Conservation (phyloP, 2,797 vertebrate genomes). For the Etheostoma perlongum region DNA sequence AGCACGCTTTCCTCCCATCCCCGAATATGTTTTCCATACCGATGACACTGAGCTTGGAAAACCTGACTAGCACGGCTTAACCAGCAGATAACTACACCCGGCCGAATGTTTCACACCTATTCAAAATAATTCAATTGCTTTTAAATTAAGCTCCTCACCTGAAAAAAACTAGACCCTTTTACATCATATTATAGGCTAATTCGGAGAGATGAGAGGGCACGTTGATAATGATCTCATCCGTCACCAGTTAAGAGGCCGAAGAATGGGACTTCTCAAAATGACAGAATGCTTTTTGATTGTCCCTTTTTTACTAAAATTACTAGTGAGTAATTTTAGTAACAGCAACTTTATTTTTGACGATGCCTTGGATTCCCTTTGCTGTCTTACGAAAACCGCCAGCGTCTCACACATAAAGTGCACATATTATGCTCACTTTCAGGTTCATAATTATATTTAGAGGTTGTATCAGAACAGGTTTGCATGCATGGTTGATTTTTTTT, state of each 20-base stretch:
- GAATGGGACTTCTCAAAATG: neutral
- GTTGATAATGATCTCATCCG: neutral
- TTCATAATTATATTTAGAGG: no score
- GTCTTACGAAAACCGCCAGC: neutral
- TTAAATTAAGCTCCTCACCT: neutral
- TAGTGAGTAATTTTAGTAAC: no score
- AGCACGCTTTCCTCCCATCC: no score
- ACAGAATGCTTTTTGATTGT: neutral
- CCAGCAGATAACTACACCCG: no score
- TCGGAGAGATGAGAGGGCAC: neutral
- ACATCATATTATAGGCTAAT: neutral
- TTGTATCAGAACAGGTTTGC: no score
- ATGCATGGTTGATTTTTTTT: no score
- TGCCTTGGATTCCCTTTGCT: neutral
- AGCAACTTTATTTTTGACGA: neutral
- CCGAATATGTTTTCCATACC: no score
- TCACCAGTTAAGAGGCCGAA: neutral
- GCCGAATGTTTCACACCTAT: no score
- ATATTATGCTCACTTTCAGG: no score
- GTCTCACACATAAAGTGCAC: slow-evolving; percentile 1
- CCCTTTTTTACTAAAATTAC: neutral
- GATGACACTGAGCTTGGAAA: no score
- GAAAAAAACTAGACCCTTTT: neutral
- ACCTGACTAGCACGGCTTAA: no score
- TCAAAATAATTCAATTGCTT: no score